Conservation (phyloP, 2,113 vertebrate genomes). For the Gymnocephalus cernua region DNA sequence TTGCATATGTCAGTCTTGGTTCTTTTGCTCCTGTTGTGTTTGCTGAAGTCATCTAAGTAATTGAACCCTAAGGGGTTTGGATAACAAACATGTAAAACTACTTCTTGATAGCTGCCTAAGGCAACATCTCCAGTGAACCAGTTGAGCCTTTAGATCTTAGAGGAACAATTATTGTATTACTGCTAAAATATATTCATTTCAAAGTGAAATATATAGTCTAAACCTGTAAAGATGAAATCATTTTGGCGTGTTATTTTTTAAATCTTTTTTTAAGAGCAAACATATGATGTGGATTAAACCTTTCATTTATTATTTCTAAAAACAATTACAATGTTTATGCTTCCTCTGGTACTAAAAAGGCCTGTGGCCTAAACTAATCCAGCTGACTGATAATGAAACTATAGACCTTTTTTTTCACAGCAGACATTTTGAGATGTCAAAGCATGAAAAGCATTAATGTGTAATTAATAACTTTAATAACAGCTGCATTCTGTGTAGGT, state of each 20-base stretch:
- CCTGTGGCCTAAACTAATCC: background rate
- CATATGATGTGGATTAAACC: background rate
- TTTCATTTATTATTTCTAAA: background rate
- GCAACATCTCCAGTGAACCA: background rate
- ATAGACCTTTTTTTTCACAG: background rate
- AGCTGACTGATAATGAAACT: background rate
- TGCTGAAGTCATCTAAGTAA: slow-evolving; percentile 16
- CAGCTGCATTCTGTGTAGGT: background rate
- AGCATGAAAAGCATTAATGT: background rate
- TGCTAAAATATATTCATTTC: background rate
- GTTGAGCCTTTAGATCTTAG: background rate
- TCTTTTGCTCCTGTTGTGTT: slow-evolving; percentile 25
- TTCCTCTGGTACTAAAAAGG: background rate
- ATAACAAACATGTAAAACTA: slow-evolving; percentile 12
- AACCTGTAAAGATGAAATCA: background rate
- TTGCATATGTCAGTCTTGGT: slow-evolving; percentile 19
- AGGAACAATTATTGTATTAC: background rate
- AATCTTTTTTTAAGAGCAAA: background rate
- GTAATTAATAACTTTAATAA: background rate
- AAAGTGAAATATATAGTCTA: background rate
- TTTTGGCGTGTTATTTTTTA: too few relatives aligned
- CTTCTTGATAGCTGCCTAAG: background rate
- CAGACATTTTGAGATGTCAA: background rate
- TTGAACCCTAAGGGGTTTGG: background rate
- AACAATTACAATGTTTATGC: background rate